These are phyloP conservation scores for Stratiolaelaps scimitus DNA, from an alignment of 1,140 invertebrate species.

Conservation along the genomic window DNA sequence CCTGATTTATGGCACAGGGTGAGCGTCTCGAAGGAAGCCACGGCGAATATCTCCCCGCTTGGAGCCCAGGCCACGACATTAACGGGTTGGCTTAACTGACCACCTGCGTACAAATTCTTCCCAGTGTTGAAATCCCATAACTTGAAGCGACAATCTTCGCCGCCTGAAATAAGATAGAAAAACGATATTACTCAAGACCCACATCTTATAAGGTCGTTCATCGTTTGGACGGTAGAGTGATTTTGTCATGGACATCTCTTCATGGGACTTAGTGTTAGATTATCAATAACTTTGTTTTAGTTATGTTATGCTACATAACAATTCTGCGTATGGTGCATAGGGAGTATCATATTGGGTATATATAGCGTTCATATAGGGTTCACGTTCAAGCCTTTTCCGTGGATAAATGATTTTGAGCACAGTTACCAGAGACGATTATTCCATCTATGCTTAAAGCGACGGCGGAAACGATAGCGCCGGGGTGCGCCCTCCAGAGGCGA, in stretches of 20 bases:
- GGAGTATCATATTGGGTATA: too few relatives aligned
- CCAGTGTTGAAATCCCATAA: constrained; percentile 78
- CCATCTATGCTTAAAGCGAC: not conserved
- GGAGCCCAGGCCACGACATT: constrained; percentile 78
- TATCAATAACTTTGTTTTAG: too few relatives aligned
- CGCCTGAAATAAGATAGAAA: constrained; percentile 64
- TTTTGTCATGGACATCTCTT: too few relatives aligned
- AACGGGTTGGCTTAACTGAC: constrained; percentile 72
- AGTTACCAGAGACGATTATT: constrained; percentile 27
- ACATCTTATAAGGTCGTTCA: too few relatives aligned
- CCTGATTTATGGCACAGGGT: constrained; percentile 83
- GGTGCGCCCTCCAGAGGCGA: constrained; percentile 7
- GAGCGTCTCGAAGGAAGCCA: constrained; percentile 83
- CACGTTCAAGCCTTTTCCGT: constrained; percentile 95
- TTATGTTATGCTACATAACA: too few relatives aligned
- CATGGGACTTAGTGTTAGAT: too few relatives aligned
- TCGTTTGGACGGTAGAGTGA: too few relatives aligned
- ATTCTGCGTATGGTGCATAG: too few relatives aligned
- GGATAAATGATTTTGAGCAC: constrained; percentile 41
- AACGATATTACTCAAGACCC: constrained; percentile 47
- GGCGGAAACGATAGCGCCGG: not conserved
- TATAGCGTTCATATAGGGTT: too few relatives aligned
- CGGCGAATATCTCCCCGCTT: constrained; percentile 74
- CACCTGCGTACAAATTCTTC: constrained; percentile 66
- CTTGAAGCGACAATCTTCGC: constrained; percentile 89